These are phyloP conservation scores for Solea senegalensis DNA, from an alignment of 2,113 vertebrate genomes.

Conservation along the genomic window DNA sequence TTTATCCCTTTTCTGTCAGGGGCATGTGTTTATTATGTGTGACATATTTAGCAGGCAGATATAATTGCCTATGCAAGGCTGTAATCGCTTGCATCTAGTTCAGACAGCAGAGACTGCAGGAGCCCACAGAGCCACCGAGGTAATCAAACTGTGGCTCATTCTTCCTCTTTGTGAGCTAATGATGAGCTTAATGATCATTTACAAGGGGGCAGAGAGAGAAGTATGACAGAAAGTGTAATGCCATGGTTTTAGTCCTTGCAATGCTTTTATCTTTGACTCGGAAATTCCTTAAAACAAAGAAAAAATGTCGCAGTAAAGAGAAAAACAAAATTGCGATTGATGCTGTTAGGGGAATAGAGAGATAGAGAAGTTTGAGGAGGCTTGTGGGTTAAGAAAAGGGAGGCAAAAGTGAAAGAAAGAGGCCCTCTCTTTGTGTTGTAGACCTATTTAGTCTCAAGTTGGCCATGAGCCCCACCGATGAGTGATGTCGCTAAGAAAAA, in stretches of 20 bases:
- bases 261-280: conserved; percentile 19
- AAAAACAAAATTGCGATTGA: conserved; percentile 17
- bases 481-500: conserved; percentile 70
- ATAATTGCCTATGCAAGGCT: conserved; percentile 72
- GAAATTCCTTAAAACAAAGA: conserved; percentile 17
- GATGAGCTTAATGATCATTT: conserved; percentile 63
- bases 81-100: conserved; percentile 69
- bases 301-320: conserved; percentile 19
- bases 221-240: conserved; percentile 46
- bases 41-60: conserved; percentile 79
- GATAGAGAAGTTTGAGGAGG: conserved; percentile 37
- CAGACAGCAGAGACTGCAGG: conserved; percentile 62
- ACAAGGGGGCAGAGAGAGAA: conserved; percentile 47
- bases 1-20: conserved; percentile 63
- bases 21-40: conserved; percentile 74
- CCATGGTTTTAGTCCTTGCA: conserved; percentile 16
- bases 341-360: conserved; percentile 17
- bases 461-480: conserved; percentile 56
- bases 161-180: conserved; percentile 66
- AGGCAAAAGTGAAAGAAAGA: conserved; percentile 45
- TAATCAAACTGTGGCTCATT: conserved; percentile 68
- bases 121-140: conserved; percentile 61
- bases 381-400: conserved; percentile 41
- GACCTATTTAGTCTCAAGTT: conserved; percentile 60
- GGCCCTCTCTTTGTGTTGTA: conserved; percentile 61